Percentiles rank a stretch among this genome's conserved stretches.
These are phyloP conservation scores for Drosophila peninsularis DNA, from an alignment of 2,888 invertebrate genomes.

Conservation along the genomic window DNA sequence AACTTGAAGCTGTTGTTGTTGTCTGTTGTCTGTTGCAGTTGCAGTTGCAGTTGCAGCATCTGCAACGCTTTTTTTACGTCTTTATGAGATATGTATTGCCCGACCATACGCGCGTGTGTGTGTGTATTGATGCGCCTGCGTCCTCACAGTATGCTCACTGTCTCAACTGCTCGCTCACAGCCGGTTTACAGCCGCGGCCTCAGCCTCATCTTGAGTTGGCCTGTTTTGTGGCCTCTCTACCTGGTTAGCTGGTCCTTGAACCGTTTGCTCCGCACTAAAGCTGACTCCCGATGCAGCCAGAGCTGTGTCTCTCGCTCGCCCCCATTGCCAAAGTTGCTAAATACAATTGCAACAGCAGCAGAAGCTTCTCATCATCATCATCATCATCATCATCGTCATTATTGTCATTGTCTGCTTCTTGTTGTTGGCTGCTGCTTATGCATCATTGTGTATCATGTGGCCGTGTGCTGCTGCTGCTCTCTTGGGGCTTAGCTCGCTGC, in stretches of 20 bases:
- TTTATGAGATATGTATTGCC: constrained; percentile 58
- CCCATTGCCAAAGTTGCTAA: constrained; percentile 44
- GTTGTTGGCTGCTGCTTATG: constrained; percentile 24
- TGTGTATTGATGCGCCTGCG: constrained; percentile 55
- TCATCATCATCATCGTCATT: constrained; percentile 7
- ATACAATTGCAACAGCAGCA: constrained; percentile 24
- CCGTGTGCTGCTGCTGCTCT: constrained; percentile 23
- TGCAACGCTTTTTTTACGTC: constrained; percentile 40
- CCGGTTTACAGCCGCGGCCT: constrained; percentile 53
- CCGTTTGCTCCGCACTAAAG: constrained; percentile 56
- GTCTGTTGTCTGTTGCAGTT: constrained; percentile 28
- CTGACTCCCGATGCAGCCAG: constrained; percentile 21
- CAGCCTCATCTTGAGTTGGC: constrained; percentile 38
- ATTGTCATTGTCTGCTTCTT: constrained; percentile 11
- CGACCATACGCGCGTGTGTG: constrained; percentile 1
- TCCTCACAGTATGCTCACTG: constrained; percentile 49
- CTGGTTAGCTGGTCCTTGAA: constrained; percentile 81
- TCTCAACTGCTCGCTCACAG: constrained; percentile 38
- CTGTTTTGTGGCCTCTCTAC: constrained; percentile 44
- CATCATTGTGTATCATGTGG: constrained; percentile 17
- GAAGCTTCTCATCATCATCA: constrained; percentile 19
- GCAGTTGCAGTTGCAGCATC: constrained; percentile 52
- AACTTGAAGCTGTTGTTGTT: constrained; percentile 13
- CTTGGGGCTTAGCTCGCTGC: constrained; percentile 42
- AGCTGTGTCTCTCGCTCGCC: constrained; percentile 9